Evolutionary conservation across 2,113 vertebrate genomes (phyloP).

Genomic region (Phyllostomus discolor): DNA sequence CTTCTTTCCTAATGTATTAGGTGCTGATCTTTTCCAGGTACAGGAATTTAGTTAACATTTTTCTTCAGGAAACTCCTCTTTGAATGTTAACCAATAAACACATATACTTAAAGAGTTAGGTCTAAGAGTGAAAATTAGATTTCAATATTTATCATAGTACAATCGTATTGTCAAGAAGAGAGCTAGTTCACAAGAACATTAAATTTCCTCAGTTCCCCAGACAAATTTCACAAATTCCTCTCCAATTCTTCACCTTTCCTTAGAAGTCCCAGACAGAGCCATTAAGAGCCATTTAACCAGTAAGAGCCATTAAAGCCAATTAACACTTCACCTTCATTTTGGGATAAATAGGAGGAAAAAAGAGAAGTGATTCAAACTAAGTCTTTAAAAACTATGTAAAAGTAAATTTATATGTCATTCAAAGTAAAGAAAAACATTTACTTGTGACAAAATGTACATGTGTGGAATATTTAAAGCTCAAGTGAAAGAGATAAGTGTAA

Average conservation of each 20-base stretch:
- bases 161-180: neutral
- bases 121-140: conserved; percentile 23
- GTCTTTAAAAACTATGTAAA: neutral
- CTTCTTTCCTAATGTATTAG: conserved; percentile 19
- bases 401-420: neutral
- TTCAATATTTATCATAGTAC: conserved; percentile 9
- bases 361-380: neutral
- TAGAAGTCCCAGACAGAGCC: neutral
- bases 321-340: conserved; percentile 25
- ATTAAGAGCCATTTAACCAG: neutral
- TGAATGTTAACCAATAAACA: neutral
- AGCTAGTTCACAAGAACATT: conserved; percentile 19
- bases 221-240: conserved; percentile 22
- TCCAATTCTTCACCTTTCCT: conserved; percentile 16
- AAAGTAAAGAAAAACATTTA: neutral
- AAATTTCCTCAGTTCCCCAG: conserved; percentile 36
- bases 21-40: conserved; percentile 19
- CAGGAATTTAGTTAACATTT: neutral
- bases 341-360: neutral
- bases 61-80: conserved; percentile 9
- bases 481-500: conserved; percentile 16
- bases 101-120: neutral
- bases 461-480: neutral
- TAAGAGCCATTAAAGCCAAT: conserved; percentile 43
- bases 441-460: neutral